Base-by-base conservation (phyloP, 2,113 vertebrate genomes). In the Bubo blakistoni region DNA sequence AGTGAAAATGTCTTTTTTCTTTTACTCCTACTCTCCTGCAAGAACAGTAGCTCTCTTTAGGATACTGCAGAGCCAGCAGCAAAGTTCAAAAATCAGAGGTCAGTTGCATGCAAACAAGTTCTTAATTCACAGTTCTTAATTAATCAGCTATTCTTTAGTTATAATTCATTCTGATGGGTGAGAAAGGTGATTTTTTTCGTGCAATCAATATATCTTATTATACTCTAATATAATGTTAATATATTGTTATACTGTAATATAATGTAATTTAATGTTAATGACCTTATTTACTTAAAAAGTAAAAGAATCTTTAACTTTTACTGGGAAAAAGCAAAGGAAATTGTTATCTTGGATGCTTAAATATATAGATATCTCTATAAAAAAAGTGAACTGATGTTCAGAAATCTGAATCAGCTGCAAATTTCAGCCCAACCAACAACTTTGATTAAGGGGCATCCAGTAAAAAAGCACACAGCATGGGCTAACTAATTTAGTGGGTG, bases 1-100 rank as follows among this genome's bases (percentile, higher is more conserved):
- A 91, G 67, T 71, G 62, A 93, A 96, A 94, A 92, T 44, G 17
- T 5, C 5, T 54, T 44, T 69, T 81, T 73, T 44, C 22, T 24
- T 81, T 84, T 52, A 30, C 13, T 55, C 10, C 4, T 70, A 1
- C 24, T 66, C 76, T 85, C 52, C 79, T 90, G 8, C 88, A 96
- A 90, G 36, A 69, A 77, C 57, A 80, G 80, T 83, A 85, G 74
- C 34, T 95, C 59, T 96, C 82, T 83, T 95, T 65, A 70, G 91
- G 73, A 42, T 87, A 86, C 88, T 95, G 59, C 44, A 86, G 22
- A 21, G 30, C 74, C 95, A 88, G 27, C 13, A 79, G 27, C 77
- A 79, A 81, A 95, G 38, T 92, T 72, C 55, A 55, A 83, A 84
- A 79, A 32, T 69, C 13, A 78, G 34, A 82, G 42, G 10, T 70